Conservation (phyloP, 2,113 vertebrate species). For the Catagonus wagneri region DNA sequence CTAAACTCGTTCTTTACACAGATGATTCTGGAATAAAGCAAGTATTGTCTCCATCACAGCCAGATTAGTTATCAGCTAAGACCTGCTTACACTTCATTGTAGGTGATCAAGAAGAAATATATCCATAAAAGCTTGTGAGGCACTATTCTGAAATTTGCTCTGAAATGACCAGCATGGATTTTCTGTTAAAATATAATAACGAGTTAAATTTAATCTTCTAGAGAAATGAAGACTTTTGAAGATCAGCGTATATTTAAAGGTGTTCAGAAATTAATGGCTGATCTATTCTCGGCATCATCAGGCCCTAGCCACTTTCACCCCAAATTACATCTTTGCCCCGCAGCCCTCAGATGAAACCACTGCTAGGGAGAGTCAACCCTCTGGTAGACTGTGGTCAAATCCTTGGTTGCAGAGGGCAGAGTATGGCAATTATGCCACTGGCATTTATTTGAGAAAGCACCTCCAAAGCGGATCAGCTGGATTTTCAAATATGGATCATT, state of each 20-base stretch:
- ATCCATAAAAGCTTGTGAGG: neutral
- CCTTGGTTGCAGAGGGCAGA: neutral
- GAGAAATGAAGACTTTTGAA: slow-evolving; percentile 60
- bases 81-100: slow-evolving; percentile 51
- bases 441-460: slow-evolving; percentile 15
- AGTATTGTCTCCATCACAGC: neutral
- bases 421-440: neutral
- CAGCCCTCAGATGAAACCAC: slow-evolving; percentile 5
- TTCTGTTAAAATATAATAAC: slow-evolving; percentile 60
- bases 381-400: neutral
- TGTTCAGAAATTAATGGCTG: slow-evolving; percentile 34
- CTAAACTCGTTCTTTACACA: neutral
- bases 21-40: slow-evolving; percentile 34
- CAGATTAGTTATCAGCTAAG: slow-evolving; percentile 1
- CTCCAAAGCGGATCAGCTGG: slow-evolving; percentile 38
- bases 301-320: neutral
- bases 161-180: slow-evolving; percentile 44
- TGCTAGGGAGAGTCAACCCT: neutral
- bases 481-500: slow-evolving; percentile 28
- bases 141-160: slow-evolving; percentile 48
- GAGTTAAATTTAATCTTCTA: slow-evolving; percentile 66
- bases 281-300: slow-evolving; percentile 3
- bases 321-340: neutral
- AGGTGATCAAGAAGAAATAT: neutral
- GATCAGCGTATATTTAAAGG: slow-evolving; percentile 47